phyloP scores from a whole-genome alignment of 1,140 invertebrate species.

The Vanessa atalanta region DNA sequence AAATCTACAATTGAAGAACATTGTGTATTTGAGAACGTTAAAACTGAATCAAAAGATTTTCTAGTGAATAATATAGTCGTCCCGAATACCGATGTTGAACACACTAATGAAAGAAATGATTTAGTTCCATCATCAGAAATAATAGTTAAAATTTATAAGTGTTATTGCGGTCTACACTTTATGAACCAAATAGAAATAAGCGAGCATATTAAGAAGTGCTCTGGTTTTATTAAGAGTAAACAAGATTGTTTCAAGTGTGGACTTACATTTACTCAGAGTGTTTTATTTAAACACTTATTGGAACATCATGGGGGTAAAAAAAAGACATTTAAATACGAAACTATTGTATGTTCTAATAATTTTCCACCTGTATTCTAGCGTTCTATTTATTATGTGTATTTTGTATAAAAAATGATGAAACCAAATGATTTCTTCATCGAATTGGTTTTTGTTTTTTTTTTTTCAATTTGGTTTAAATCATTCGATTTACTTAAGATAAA shows the following conservation, averaged over 20 bases:
- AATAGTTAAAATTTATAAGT: constrained; percentile 53
- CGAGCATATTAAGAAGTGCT: constrained; percentile 43
- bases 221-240: constrained; percentile 26
- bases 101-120: neutral
- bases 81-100: neutral
- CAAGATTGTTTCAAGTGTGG: constrained; percentile 62
- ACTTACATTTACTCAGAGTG: constrained; percentile 51
- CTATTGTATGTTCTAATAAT: constrained; percentile 30
- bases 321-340: constrained; percentile 48
- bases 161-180: constrained; percentile 59
- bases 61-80: neutral
- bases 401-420: no score
- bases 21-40: no score
- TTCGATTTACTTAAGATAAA: no score
- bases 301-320: constrained; percentile 56
- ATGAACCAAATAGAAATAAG: constrained; percentile 41
- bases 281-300: constrained; percentile 61
- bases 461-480: no score
- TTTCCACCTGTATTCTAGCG: neutral
- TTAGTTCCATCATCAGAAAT: neutral
- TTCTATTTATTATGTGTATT: no score
- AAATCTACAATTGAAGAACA: constrained; percentile 9
- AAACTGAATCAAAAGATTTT: neutral
- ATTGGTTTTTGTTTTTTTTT: no score
- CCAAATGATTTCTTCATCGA: no score